Conservation (phyloP, 37 sponge, comb jelly and placozoan species). For the Oopsacas minuta region DNA sequence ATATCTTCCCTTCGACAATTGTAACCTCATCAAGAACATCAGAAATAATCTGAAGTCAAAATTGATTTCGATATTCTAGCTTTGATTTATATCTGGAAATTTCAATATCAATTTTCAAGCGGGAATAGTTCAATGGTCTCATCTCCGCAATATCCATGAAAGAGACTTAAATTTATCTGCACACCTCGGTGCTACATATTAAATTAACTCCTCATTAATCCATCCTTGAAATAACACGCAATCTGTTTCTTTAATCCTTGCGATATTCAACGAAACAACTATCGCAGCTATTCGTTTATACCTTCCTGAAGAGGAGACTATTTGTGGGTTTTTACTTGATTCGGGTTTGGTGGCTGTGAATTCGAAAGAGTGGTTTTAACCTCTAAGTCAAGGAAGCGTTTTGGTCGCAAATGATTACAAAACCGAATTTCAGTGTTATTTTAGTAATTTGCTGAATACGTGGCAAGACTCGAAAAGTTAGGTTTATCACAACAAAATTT, state of each 20-base stretch:
- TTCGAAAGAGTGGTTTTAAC: neutral
- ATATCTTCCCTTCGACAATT: neutral
- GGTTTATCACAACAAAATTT: neutral
- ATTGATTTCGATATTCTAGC: neutral
- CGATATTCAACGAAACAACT: neutral
- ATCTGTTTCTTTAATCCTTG: neutral
- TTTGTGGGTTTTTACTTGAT: neutral
- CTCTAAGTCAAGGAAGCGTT: neutral
- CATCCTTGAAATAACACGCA: slow-evolving; percentile 8
- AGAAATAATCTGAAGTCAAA: neutral
- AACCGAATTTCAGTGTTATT: neutral
- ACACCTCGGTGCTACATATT: slow-evolving; percentile 11
- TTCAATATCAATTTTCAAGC: neutral
- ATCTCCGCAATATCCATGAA: neutral
- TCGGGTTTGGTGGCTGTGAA: neutral
- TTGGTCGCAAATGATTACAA: neutral
- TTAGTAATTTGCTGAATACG: neutral
- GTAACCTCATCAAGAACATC: slow-evolving; percentile 10
- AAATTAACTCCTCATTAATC: neutral
- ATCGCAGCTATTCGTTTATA: neutral
- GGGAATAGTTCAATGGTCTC: neutral
- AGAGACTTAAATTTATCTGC: slow-evolving; percentile 2
- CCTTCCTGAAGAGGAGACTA: neutral
- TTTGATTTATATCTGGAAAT: slow-evolving; percentile 6
- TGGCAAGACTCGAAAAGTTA: neutral